A percentile compares a stretch with the other conserved stretches of the same genome.
Conservation (phyloP, 2,797 vertebrate genomes). For the Setipinna tenuifilis region DNA sequence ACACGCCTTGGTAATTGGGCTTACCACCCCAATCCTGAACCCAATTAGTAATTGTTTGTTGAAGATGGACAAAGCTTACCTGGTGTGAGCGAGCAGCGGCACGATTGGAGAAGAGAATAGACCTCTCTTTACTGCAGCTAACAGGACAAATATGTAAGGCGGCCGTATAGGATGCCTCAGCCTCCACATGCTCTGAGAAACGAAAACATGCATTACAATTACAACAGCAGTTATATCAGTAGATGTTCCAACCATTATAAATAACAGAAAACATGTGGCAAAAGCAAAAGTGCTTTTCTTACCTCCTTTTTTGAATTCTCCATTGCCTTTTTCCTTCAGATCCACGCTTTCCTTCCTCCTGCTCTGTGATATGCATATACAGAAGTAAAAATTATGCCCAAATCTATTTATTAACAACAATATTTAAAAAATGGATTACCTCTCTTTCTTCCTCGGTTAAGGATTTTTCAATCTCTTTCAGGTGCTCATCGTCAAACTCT, state of each 20-base stretch:
- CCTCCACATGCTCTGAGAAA: conserved; percentile 79
- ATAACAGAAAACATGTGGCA: not conserved
- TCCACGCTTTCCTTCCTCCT: conserved; percentile 64
- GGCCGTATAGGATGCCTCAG: conserved; percentile 83
- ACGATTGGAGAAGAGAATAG: conserved; percentile 91
- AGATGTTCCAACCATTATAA: not conserved
- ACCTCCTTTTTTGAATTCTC: conserved; percentile 73
- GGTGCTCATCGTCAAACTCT: conserved; percentile 85
- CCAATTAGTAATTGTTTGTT: not conserved
- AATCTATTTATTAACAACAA: not conserved
- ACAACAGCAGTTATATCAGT: not conserved
- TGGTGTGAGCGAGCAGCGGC: conserved; percentile 89
- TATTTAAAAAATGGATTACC: conserved; percentile 68
- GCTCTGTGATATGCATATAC: conserved; percentile 57
- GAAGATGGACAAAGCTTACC: conserved; percentile 65
- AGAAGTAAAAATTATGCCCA: not conserved
- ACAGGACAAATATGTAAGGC: conserved; percentile 84
- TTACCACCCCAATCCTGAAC: not conserved
- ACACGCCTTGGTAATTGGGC: no score
- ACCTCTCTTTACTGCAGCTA: conserved; percentile 82
- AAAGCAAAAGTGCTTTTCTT: conserved; percentile 33
- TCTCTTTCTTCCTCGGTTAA: conserved; percentile 90
- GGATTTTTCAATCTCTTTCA: conserved; percentile 85
- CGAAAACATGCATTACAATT: not conserved
- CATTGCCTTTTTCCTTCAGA: conserved; percentile 72